phyloP scores from a whole-genome alignment of 1,140 invertebrate species.

The Rhopalosiphum maidis region DNA sequence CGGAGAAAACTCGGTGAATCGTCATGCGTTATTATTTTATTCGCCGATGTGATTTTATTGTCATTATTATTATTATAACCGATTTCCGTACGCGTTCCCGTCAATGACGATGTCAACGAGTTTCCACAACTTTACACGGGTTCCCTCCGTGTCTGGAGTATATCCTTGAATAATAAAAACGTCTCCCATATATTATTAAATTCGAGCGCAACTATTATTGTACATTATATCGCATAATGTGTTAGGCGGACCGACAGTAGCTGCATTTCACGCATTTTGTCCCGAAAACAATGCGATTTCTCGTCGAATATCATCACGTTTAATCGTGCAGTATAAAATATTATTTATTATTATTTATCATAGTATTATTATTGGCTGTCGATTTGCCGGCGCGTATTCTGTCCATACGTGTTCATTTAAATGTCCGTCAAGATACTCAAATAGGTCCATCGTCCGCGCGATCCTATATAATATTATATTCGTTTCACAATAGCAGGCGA shows the following conservation, averaged over 20 bases:
- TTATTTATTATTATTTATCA: background rate
- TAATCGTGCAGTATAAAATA: background rate
- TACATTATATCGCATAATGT: background rate
- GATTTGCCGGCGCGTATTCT: background rate
- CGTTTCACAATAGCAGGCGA: background rate
- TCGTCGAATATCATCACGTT: conserved; percentile 18
- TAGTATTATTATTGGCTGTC: background rate
- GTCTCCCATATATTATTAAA: background rate
- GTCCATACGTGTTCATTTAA: background rate
- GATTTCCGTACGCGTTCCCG: background rate
- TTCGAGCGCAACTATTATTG: background rate
- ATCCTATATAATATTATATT: background rate
- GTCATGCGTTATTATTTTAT: background rate
- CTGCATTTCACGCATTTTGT: background rate
- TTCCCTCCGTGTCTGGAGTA: background rate
- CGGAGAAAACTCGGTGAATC: background rate
- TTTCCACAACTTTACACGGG: background rate
- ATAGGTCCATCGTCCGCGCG: background rate
- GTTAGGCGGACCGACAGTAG: background rate
- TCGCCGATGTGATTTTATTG: background rate
- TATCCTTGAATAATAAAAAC: background rate
- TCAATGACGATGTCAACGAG: background rate
- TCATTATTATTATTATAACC: background rate
- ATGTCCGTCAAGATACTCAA: background rate
- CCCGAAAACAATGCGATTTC: background rate